Evolutionary conservation across 1,140 invertebrate genomes (phyloP).

Genomic region (Brachionus calyciflorus): DNA sequence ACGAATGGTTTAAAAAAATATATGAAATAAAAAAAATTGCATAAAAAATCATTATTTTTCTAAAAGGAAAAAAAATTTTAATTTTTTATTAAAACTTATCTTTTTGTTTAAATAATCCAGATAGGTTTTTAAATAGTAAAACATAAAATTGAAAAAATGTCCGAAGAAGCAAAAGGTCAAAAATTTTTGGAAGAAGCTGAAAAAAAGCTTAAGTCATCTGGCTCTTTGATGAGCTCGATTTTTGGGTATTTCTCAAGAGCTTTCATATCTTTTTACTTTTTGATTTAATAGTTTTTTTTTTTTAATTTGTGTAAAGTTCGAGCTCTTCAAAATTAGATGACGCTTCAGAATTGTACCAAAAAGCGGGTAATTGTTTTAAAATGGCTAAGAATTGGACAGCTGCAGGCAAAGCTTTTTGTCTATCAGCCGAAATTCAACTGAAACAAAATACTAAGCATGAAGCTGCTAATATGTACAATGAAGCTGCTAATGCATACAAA

Average conservation of each 20-base stretch:
- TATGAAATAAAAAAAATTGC: no score
- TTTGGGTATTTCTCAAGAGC: conserved; percentile 36
- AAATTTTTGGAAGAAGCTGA: conserved; percentile 46
- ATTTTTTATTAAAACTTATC: no score
- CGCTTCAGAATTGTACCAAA: conserved; percentile 20
- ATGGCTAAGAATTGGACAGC: conserved; percentile 43
- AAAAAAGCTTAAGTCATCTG: conserved; percentile 47
- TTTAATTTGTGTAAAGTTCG: not conserved
- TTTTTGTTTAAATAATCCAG: not conserved
- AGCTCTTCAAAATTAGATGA: conserved; percentile 45
- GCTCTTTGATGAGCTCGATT: conserved; percentile 37
- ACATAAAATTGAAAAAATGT: conserved; percentile 2
- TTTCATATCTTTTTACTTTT: no score
- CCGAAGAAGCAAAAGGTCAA: conserved; percentile 32
- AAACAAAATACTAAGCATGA: conserved; percentile 47
- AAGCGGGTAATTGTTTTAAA: conserved; percentile 45
- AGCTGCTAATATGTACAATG: conserved; percentile 34
- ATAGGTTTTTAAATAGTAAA: no score
- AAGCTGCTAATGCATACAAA: conserved; percentile 46
- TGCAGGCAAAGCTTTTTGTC: conserved; percentile 36
- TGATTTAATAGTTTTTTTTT: not conserved
- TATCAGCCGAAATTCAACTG: conserved; percentile 40
- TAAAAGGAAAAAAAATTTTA: no score
- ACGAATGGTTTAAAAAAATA: no score
- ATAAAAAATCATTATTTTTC: no score